These are phyloP conservation scores for Scaptomyza graminum DNA, from an alignment of 1,140 invertebrate species.

Conservation along the genomic window DNA sequence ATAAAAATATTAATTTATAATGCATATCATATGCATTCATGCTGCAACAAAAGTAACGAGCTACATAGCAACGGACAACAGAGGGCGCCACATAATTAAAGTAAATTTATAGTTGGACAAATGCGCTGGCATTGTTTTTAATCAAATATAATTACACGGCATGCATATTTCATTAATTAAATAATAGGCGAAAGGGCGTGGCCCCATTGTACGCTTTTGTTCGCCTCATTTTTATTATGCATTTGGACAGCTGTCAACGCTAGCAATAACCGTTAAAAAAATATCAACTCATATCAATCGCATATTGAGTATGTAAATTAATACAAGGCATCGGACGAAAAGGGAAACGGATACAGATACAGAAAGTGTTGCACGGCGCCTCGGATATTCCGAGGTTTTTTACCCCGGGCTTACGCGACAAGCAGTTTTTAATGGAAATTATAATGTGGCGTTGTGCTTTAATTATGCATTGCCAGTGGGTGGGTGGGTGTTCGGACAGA, in stretches of 20 bases:
- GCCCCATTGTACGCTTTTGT: slow-evolving; percentile 17
- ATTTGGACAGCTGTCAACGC: slow-evolving; percentile 61
- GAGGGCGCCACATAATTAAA: slow-evolving; percentile 66
- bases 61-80: slow-evolving; percentile 1
- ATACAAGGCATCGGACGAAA: no score
- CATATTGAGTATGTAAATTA: no score
- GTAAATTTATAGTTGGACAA: slow-evolving; percentile 50
- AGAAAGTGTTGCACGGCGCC: slow-evolving; percentile 3
- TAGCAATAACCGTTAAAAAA: slow-evolving; percentile 50
- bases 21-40: slow-evolving; percentile 31
- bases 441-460: slow-evolving; percentile 72
- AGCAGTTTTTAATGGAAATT: slow-evolving; percentile 79
- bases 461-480: slow-evolving; percentile 65
- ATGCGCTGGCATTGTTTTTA: slow-evolving; percentile 53
- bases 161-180: slow-evolving; percentile 72
- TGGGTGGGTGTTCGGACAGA: background rate
- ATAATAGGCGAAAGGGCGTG: slow-evolving; percentile 1
- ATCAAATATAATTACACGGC: slow-evolving; percentile 76
- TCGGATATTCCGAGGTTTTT: slow-evolving; percentile 29
- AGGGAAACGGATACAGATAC: slow-evolving; percentile 2
- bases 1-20: slow-evolving; percentile 44
- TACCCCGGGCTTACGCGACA: slow-evolving; percentile 15
- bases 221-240: background rate
- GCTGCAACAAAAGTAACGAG: slow-evolving; percentile 26
- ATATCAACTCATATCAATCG: no score